Evolutionary conservation across 2,888 invertebrate genomes (phyloP), one percentile per base, ranked within the genome.

Genomic region (Leucania comma): DNA sequence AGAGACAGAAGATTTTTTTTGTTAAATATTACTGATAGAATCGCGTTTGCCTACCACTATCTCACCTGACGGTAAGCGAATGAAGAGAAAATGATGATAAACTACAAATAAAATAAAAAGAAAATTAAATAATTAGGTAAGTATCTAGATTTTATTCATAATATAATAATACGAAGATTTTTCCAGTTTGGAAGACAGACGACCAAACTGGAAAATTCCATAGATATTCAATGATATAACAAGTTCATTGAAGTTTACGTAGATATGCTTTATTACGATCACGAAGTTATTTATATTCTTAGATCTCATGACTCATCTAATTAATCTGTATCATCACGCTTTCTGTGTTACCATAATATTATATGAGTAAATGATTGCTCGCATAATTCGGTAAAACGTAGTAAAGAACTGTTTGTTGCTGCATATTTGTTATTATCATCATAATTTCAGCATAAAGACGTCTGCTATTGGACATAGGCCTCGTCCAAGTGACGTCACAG

Each of bases 131-230:
- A n/a, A n/a, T n/a, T 35, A 35, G 10, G 4, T 38, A 14, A 0
- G 14, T 38, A 12, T 12, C 46, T 20, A 48, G 9, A 48, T n/a
- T 46, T 20, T 9, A n/a, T 48, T n/a, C 9, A 0, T n/a, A 51
- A 22, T 24, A 51, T 12, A 24, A 14, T 24, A 20, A 46, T 14
- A 46, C 20, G 2, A 20, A 20, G n/a, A n/a, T n/a, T n/a, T n/a
- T n/a, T n/a, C n/a, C n/a, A n/a, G n/a, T n/a, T n/a, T n/a, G n/a
- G n/a, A n/a, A n/a, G n/a, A n/a, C n/a, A n/a, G n/a, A n/a, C n/a
- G n/a, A n/a, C n/a, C n/a, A n/a, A n/a, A n/a, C n/a, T n/a, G 5
- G 14, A 56, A n/a, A 42, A 57, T 71, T 58, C 24, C 24, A 53
- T n/a, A 46, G 35, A 48, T 26, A n/a, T n/a, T n/a, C n/a, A 29